Percentiles rank a stretch among this genome's conserved stretches.
These are phyloP conservation scores for Pontoporia blainvillei DNA, from an alignment of 2,113 vertebrate genomes.

Conservation along the genomic window DNA sequence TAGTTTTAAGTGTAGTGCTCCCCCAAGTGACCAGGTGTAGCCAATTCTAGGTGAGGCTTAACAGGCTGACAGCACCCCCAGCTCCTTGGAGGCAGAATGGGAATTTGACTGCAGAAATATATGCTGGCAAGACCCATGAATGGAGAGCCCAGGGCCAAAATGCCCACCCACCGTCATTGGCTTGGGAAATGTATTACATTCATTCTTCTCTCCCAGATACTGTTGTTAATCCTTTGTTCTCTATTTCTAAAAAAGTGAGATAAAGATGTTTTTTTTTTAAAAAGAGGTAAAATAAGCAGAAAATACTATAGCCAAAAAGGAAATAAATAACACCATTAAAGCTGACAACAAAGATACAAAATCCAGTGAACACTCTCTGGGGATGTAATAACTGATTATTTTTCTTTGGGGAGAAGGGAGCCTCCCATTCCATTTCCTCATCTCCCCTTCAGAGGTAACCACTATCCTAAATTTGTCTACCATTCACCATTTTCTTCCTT, in stretches of 20 bases:
- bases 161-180: background rate
- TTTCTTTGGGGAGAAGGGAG: background rate
- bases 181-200: background rate
- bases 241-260: background rate
- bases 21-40: background rate
- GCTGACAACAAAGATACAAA: background rate
- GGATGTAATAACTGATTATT: background rate
- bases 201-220: background rate
- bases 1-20: background rate
- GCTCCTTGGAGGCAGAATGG: background rate
- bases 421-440: background rate
- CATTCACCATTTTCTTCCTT: background rate
- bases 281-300: background rate
- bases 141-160: background rate
- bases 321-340: background rate
- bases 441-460: background rate
- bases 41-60: background rate
- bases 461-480: background rate
- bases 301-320: background rate
- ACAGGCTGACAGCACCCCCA: background rate
- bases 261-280: background rate
- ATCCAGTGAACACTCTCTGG: background rate
- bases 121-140: background rate
- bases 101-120: background rate
- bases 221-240: background rate